Percentiles rank a stretch among this genome's conserved stretches.
Evolutionary conservation across 2,113 vertebrate genomes (phyloP).

Genomic region (Muntiacus muntjak): DNA sequence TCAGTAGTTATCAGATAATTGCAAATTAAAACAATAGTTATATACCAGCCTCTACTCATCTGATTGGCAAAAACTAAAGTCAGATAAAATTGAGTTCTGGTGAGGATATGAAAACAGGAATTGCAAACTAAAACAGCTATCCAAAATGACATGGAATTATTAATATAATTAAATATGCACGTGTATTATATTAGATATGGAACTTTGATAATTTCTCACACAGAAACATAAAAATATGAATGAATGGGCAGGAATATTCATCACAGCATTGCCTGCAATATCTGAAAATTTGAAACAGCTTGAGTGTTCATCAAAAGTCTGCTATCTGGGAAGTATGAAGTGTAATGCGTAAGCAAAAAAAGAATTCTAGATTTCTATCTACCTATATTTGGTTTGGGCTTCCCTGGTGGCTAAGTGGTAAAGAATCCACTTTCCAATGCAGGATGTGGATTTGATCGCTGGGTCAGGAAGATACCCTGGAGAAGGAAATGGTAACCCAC

Average conservation of each 20-base stretch:
- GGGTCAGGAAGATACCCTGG: not conserved
- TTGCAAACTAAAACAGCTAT: not conserved
- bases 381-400: not conserved
- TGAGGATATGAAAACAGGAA: not conserved
- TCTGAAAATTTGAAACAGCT: not conserved
- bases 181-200: not conserved
- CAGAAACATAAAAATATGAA: not conserved
- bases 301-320: not conserved
- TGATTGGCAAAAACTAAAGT: constrained; percentile 14
- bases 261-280: not conserved
- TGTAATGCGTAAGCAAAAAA: not conserved
- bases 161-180: not conserved
- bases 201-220: not conserved
- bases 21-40: not conserved
- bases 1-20: not conserved
- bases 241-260: not conserved
- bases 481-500: not conserved
- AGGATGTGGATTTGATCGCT: not conserved
- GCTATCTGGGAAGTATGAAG: not conserved
- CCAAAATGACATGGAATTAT: not conserved
- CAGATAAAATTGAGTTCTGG: not conserved
- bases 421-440: not conserved
- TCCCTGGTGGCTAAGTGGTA: not conserved
- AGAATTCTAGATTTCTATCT: not conserved
- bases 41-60: not conserved